Base-by-base conservation (phyloP, 2,797 vertebrate species). In the Cirrhinus molitorella region DNA sequence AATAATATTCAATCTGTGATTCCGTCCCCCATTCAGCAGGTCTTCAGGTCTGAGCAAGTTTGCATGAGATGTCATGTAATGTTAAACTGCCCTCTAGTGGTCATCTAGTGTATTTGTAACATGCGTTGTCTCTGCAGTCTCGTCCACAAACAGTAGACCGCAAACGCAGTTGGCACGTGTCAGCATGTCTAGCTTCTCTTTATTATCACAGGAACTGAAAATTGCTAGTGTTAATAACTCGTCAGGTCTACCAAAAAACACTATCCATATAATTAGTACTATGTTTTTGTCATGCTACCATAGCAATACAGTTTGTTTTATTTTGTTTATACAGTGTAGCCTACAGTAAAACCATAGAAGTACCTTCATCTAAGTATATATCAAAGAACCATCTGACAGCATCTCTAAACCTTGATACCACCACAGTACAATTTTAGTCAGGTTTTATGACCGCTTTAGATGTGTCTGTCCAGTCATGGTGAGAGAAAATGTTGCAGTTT, bases 1-100 rank as follows among this genome's bases (percentile, higher is more conserved):
- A 28, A 55, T n/a, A 5, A 3, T 3, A 34, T 10, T 17, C 16
- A 3, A 10, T 65, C 28, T 10, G 28, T 10, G 28, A 13, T 13
- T 70, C 82, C 81, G 87, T 91, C 89, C 86, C 85, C 11, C 23
- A 28, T 51, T 21, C 45, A 74, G 53, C 49, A 55, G 49, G 28
- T 11, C n/a, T 28, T 53, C 8, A 13, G 6, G 11, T 40, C 43
- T 45, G 21, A 45, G 19, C 34, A 66, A 40, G 31, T 59, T 53
- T 43, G 21, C 21, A 17, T 63, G 53, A 85, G 16, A 7, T 11
- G 43, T 57, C 47, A 61, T 78, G 68, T 85, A 21, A 83, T 63
- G 21, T 37, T 40, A 61, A 55, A 40, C 70, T 80, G 83, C 37
- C 57, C 80, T 83, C 84, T 85, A 34, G 81, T 85, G 84, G 66